Base-by-base conservation (phyloP, 1,140 invertebrate genomes). In the Drosophila ercepeae region DNA sequence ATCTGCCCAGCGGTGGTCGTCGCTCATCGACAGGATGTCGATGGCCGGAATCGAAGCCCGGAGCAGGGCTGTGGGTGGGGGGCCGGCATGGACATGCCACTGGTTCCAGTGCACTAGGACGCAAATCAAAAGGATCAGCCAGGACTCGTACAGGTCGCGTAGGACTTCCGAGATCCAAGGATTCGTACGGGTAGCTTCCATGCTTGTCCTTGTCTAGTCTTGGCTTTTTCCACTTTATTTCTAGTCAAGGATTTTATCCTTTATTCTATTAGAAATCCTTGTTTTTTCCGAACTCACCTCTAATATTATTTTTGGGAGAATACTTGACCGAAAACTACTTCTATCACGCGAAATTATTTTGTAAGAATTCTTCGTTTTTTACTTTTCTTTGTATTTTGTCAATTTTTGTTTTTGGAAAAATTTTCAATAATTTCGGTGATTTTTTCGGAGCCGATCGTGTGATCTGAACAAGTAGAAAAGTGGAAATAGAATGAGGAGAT, bases 121-220 rank as follows among this genome's bases (percentile, higher is more conserved):
- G 7, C 39, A 14, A 6, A 54, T 3, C 4, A 18, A 8, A 19
- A 54, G 19, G 6, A 45, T 6, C 5, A 54, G n/a, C 52, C 52
- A 54, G 13, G 52, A 54, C 13, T 54, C 52, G 29, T 54, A 54
- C 0, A 54, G 52, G 6, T 54, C 52, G 3, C 41, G 39, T 11
- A 29, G 13, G 23, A 54, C 27, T 16, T 18, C 23, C 0, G 14
- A 13, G 36, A 1, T 3, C 36, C 48, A 52, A 19, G 32, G 32
- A 34, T 34, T n/a, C 3, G n/a, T 34, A 27, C 25, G 25, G 1
- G 1, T 6, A 27, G 25, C 7, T 5, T 27, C 25, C 25, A 27
- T 27, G 25, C 5, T 7, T 27, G 6, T 27, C 25, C n/a, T n/a
- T n/a, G n/a, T 27, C 7, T 27, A 27, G 25, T 27, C 5, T 23